Percentiles rank a stretch among this genome's conserved stretches.
Evolutionary conservation across 2,113 vertebrate genomes (phyloP).

Genomic region (Collichthys lucidus): DNA sequence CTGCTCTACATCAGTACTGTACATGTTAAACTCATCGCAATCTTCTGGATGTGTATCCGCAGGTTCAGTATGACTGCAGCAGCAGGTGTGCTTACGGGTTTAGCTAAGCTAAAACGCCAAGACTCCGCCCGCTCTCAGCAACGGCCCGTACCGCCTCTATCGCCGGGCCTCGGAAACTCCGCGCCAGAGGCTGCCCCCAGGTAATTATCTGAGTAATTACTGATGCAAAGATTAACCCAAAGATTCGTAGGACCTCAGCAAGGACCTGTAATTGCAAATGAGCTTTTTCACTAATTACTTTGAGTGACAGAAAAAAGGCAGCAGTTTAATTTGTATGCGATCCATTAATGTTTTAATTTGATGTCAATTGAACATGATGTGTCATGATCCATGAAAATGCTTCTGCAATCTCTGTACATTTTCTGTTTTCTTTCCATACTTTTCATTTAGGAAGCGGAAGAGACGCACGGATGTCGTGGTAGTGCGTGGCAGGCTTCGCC

Average conservation of each 20-base stretch:
- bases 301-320: not conserved
- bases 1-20: not conserved
- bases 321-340: not conserved
- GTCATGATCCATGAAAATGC: not conserved
- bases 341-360: not conserved
- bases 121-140: slow-evolving; percentile 96
- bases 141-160: slow-evolving; percentile 78
- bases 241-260: too few relatives aligned
- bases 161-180: slow-evolving; percentile 78
- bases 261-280: not conserved
- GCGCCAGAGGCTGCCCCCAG: slow-evolving; percentile 67
- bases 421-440: not conserved
- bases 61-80: slow-evolving; percentile 93
- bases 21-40: not conserved
- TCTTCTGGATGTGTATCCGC: slow-evolving; percentile 13
- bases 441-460: slow-evolving; percentile 81
- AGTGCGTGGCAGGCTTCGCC: slow-evolving; percentile 93
- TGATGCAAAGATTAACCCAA: not conserved
- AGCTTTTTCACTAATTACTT: not conserved
- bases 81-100: slow-evolving; percentile 95
- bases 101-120: slow-evolving; percentile 97
- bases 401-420: not conserved
- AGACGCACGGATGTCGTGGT: slow-evolving; percentile 93
- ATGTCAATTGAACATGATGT: too few relatives aligned
- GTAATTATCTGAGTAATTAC: slow-evolving; percentile 30